These are phyloP conservation scores for Ooceraea biroi DNA, from an alignment of 1,140 invertebrate species.

Conservation along the genomic window DNA sequence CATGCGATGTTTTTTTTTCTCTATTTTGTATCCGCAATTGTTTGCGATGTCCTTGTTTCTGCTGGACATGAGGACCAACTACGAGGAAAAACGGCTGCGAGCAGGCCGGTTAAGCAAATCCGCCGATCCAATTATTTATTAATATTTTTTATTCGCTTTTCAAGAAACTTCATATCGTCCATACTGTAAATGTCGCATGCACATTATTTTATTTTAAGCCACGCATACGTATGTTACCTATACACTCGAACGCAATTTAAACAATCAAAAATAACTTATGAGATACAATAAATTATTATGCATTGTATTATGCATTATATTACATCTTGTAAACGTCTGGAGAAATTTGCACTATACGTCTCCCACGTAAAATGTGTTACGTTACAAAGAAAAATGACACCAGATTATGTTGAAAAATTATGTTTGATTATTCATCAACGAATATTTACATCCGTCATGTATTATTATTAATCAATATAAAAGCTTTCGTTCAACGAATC, in stretches of 20 bases:
- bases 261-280: slow-evolving; percentile 38
- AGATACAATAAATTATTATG: slow-evolving; percentile 14
- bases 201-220: no score
- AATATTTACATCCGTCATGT: neutral
- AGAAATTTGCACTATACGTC: neutral
- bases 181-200: no score
- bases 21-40: neutral
- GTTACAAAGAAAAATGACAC: slow-evolving; percentile 16
- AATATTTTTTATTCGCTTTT: no score
- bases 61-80: neutral
- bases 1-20: neutral
- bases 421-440: neutral
- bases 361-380: neutral
- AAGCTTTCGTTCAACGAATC: slow-evolving; percentile 9
- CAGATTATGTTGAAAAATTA: neutral
- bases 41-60: neutral
- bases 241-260: neutral
- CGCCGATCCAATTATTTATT: neutral
- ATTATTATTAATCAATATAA: slow-evolving; percentile 13
- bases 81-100: neutral
- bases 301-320: slow-evolving; percentile 12
- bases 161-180: no score
- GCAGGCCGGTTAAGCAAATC: slow-evolving; percentile 20
- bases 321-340: neutral
- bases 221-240: no score